These are phyloP conservation scores for Aphyosemion australe DNA, from an alignment of 2,113 vertebrate species.

Conservation along the genomic window DNA sequence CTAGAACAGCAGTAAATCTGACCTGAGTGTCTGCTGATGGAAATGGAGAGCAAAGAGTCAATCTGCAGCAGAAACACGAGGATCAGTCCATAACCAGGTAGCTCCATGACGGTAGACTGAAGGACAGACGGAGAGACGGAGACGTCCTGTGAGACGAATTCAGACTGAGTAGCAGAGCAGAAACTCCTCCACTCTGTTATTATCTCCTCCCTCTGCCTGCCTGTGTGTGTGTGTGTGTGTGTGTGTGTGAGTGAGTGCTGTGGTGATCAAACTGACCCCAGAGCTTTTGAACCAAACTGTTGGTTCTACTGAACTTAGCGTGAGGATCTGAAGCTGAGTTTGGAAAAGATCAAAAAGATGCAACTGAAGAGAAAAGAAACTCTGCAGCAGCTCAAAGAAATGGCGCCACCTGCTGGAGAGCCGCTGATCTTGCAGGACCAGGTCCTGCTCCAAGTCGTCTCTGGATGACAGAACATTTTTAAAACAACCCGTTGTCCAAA, in stretches of 20 bases:
- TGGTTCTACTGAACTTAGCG: no score
- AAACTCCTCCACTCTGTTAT: conserved; percentile 37
- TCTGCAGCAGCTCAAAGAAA: no score
- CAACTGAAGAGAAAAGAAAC: no score
- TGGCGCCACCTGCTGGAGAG: neutral
- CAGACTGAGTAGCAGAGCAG: conserved; percentile 4
- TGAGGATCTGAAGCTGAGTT: no score
- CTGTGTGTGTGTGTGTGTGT: neutral
- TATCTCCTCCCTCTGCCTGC: conserved; percentile 29
- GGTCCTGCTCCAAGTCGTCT: no score
- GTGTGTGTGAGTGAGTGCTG: neutral
- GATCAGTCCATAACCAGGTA: conserved; percentile 30
- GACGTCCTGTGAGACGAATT: neutral
- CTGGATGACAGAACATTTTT: no score
- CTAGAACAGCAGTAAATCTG: neutral
- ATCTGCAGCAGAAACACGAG: conserved; percentile 34
- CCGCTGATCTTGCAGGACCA: no score
- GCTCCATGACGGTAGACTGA: conserved; percentile 37
- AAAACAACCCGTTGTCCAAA: no score
- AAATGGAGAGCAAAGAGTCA: conserved; percentile 18
- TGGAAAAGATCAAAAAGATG: no score
- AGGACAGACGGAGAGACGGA: neutral
- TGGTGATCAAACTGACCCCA: no score
- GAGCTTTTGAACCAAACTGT: no score
- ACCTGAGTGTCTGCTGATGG: conserved; percentile 53